These are phyloP conservation scores for Scortum barcoo DNA, from an alignment of 2,113 vertebrate genomes.

Conservation along the genomic window DNA sequence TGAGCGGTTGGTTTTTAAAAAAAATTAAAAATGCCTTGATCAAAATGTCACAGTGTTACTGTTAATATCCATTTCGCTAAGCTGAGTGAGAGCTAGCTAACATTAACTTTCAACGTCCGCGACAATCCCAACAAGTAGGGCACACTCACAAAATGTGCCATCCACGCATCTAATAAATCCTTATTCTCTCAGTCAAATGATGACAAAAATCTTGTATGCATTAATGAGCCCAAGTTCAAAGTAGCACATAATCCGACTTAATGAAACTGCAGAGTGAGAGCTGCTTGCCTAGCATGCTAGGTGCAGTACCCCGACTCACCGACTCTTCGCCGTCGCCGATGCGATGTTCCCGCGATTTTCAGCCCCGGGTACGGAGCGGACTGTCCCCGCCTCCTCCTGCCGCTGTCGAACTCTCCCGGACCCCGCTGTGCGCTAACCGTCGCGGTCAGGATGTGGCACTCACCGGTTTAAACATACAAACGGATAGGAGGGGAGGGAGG, in stretches of 20 bases:
- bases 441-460: not conserved
- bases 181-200: not conserved
- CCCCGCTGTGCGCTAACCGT: not conserved
- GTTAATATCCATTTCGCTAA: not conserved
- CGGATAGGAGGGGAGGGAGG: too few species aligned
- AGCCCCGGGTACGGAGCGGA: not conserved
- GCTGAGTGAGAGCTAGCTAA: not conserved
- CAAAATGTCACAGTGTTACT: not conserved
- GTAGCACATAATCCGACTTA: not conserved
- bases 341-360: constrained; percentile 63
- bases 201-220: not conserved
- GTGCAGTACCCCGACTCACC: constrained; percentile 76
- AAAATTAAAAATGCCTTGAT: not conserved
- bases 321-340: constrained; percentile 14
- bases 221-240: not conserved
- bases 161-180: not conserved
- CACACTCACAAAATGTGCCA: not conserved
- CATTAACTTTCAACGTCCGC: not conserved
- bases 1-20: not conserved
- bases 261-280: not conserved
- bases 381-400: not conserved
- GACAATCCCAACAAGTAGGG: not conserved
- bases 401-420: not conserved
- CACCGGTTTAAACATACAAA: constrained; percentile 19
- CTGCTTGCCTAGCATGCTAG: constrained; percentile 56